Evolutionary conservation across 1,140 invertebrate genomes (phyloP), one percentile per base, ranked within the genome.

Genomic region (Agrypnia vestita): DNA sequence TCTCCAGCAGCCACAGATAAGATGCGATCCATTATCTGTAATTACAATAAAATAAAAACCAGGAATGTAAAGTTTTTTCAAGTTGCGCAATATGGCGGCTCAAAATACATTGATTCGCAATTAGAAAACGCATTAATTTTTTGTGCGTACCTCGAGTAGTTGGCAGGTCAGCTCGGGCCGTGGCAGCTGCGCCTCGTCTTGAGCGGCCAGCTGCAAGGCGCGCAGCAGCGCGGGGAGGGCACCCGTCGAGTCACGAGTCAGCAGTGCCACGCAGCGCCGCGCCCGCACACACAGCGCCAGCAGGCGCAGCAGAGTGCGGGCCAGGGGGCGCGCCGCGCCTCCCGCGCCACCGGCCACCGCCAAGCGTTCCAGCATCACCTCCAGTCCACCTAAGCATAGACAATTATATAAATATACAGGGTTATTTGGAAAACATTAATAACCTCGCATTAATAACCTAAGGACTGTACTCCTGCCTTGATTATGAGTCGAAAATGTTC

Each of bases 21-120:
- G 79, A 99, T 95, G 0, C 94, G 95, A 88, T 99, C 97, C 95
- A 99, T 97, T 49, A 97, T 96, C 91, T 95, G 93, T 9, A 73
- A 73, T n/a, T n/a, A 15, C 15, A 4, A 61, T 61, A 1, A 61
- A 15, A 61, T 35, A 35, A 35, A 35, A 35, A 35, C 25, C 25
- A 35, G 1, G 6, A 35, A 35, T n/a, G n/a, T n/a, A n/a, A n/a
- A n/a, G n/a, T n/a, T n/a, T n/a, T n/a, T n/a, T n/a, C n/a, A n/a
- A n/a, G n/a, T n/a, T n/a, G n/a, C n/a, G n/a, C n/a, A n/a, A n/a
- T n/a, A n/a, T n/a, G n/a, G n/a, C n/a, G n/a, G n/a, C n/a, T n/a
- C n/a, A n/a, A n/a, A n/a, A n/a, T n/a, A n/a, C n/a, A n/a, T n/a
- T n/a, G n/a, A n/a, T n/a, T n/a, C n/a, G n/a, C n/a, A n/a, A n/a